Conservation (phyloP, 2,113 vertebrate genomes). For the Callaeas wilsoni region DNA sequence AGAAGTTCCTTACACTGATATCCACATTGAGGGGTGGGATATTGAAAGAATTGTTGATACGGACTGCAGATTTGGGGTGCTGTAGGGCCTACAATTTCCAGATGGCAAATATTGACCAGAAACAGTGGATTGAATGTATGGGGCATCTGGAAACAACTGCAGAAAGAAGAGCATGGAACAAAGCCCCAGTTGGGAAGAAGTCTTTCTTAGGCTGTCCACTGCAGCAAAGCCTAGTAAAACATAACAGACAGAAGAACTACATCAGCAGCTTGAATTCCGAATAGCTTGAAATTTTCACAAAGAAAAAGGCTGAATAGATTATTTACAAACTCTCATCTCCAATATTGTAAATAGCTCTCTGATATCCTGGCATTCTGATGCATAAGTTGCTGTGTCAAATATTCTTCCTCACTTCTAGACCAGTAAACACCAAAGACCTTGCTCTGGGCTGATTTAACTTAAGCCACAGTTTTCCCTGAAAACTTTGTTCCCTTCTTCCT, state of each 20-base stretch:
- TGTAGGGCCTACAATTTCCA: background rate
- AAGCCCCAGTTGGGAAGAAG: background rate
- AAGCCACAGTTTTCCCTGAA: background rate
- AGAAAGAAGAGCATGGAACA: background rate
- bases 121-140: background rate
- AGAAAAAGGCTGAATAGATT: background rate
- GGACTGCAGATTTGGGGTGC: background rate
- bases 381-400: constrained; percentile 64
- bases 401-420: constrained; percentile 30
- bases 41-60: background rate
- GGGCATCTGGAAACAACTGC: background rate
- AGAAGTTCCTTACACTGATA: background rate
- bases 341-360: constrained; percentile 7
- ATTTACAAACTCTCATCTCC: constrained; percentile 24
- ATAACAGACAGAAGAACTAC: background rate
- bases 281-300: background rate
- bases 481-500: background rate
- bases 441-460: constrained; percentile 32
- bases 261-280: background rate
- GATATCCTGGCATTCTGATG: constrained; percentile 31
- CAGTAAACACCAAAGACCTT: constrained; percentile 46
- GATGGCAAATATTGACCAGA: background rate
- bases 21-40: accelerated
- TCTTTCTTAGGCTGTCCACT: background rate
- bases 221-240: background rate